A percentile compares a stretch with the other conserved stretches of the same genome.
phyloP scores from a whole-genome alignment of 2,888 invertebrate species.

The Pterostichus niger region DNA sequence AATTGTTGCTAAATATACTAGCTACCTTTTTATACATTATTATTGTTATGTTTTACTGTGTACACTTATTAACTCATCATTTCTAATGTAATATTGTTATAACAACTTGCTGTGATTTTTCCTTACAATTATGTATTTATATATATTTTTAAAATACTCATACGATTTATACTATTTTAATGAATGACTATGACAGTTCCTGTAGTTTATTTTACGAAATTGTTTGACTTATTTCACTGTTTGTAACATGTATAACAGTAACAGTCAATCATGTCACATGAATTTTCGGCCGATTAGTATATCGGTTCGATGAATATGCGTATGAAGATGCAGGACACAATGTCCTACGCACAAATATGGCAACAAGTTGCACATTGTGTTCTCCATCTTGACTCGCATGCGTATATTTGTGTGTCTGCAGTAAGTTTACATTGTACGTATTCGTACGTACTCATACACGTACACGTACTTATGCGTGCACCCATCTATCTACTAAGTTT shows the following conservation, averaged over 20 bases:
- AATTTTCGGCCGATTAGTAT: constrained; percentile 40
- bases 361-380: not conserved
- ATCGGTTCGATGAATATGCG: constrained; percentile 15
- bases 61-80: constrained; percentile 51
- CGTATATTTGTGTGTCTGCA: constrained; percentile 56
- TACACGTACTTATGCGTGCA: constrained; percentile 40
- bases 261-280: constrained; percentile 45
- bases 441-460: constrained; percentile 47
- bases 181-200: constrained; percentile 60
- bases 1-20: constrained; percentile 55
- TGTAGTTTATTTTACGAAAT: constrained; percentile 60
- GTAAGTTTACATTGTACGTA: constrained; percentile 39
- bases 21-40: constrained; percentile 47
- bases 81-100: constrained; percentile 61
- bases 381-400: constrained; percentile 9
- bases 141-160: constrained; percentile 60
- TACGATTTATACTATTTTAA: constrained; percentile 44
- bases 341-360: not conserved
- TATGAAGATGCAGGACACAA: constrained; percentile 14
- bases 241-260: constrained; percentile 34
- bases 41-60: constrained; percentile 57
- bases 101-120: constrained; percentile 60
- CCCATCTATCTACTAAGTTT: constrained; percentile 50
- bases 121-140: constrained; percentile 60
- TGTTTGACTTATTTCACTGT: constrained; percentile 58